Base-by-base conservation (phyloP, 1,140 invertebrate genomes). In the Oedothorax gibbosus region DNA sequence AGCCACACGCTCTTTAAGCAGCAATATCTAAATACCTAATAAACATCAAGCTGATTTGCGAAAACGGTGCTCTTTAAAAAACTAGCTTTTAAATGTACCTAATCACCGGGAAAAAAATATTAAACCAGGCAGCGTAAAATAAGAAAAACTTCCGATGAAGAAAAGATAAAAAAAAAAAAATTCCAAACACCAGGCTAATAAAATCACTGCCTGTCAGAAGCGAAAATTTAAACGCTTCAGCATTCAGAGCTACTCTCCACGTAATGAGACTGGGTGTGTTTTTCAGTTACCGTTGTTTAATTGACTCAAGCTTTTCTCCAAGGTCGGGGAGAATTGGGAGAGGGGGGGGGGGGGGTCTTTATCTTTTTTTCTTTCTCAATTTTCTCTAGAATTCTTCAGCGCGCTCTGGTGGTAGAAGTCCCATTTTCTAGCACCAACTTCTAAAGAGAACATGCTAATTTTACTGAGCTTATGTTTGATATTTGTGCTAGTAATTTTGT, bases 61-160 rank as follows among this genome's bases (percentile, higher is more conserved):
- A 54, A 79, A 72, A 51, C 50, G 50, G 35, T 14, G 20, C 35
- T 14, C 21, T 82, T 82, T 72, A 62, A 62, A 82, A 82, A 73
- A 76, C 69, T 21, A 49, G 71, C 69, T 83, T 76, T 83, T 83
- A 83, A 83, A 83, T 83, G 65, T 66, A 60, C 71, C 60, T 83
- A 83, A 83, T 83, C 81, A 83, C 81, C 81, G 81, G 81, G 81
- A 76, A 83, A 80, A 71, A 83, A 83, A 83, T 83, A 83, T 83
- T 83, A 83, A 83, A 83, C 71, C 71, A 65, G 81, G 49, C 57
- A 60, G 71, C 68, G 71, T 72, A 83, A 83, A 83, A 73, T 73
- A 82, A 60, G 79, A 79, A 57, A 82, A 66, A 51, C 15, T 62
- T 51, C 15, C 10, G 76, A 20, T 18, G 21, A 79, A 53, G 21